Base-by-base conservation (phyloP, 2,113 vertebrate species). In the Riparia riparia region DNA sequence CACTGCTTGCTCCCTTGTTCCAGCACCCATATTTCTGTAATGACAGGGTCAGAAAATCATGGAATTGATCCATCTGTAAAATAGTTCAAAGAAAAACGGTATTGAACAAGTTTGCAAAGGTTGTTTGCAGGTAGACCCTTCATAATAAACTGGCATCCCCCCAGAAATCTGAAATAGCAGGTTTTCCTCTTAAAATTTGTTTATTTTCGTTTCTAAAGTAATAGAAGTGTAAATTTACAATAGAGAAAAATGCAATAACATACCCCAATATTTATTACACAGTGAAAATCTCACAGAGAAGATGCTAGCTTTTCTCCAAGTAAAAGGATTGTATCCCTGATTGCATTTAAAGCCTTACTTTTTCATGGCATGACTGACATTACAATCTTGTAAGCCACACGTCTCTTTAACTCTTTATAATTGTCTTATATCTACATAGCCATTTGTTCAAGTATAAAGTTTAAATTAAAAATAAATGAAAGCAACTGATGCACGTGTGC, bases 381-480 rank as follows among this genome's bases (percentile, higher is more conserved):
- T 34, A 93, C 31, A 72, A 61, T 86, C 70, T 47, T 74, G 50
- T 88, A 82, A 95, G 76, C 14, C 65, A 73, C 47, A 65, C 71
- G 45, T 82, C 56, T 95, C 66, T 97, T 78, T 47, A 93, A 79
- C 41, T 37, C 37, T 37, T 37, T 37, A 9, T 37, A 37, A 37
- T 96, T 92, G 44, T 82, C 74, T 72, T 82, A 37, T 89, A 93
- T 41, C 90, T 91, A 56, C 50, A 22, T 61, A 72, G 31, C 37
- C 66, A 72, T 86, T 86, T 85, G 77, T 82, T 88, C 50, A 80
- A 77, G n/a, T 66, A 77, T 63, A 88, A 93, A 85, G 12, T 50
- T 92, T 86, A 86, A 92, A 88, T 88, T 85, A 85, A 91, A 96
- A 97, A 96, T 89, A 96, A 96, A 86, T 66, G 12, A 95, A 95